Conservation (phyloP, 1,140 invertebrate species). For the Cephus cinctus region DNA sequence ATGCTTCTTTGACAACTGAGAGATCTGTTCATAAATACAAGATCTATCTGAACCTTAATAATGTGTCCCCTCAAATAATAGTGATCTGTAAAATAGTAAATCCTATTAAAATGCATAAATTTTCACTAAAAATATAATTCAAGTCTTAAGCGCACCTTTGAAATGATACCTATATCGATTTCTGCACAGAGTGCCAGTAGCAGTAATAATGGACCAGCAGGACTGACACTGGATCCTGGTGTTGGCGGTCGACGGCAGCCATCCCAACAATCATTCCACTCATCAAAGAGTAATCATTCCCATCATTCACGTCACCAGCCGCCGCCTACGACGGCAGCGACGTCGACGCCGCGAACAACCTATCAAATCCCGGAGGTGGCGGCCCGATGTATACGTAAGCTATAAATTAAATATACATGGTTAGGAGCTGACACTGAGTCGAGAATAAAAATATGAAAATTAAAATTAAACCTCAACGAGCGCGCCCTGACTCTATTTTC, state of each 20-base stretch:
- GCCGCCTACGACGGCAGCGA: conserved; percentile 16
- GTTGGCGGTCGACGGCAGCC: conserved; percentile 28
- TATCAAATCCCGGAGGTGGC: conserved; percentile 36
- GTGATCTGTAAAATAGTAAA: too few relatives aligned
- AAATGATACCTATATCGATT: too few relatives aligned
- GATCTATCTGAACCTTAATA: too few relatives aligned
- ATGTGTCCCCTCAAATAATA: too few relatives aligned
- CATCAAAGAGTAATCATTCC: conserved; percentile 45
- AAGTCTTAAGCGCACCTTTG: too few relatives aligned
- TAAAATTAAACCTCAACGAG: conserved; percentile 1
- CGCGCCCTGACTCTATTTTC: conserved; percentile 25
- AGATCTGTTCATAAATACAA: too few relatives aligned
- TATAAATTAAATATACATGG: background rate
- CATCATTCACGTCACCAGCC: conserved; percentile 32
- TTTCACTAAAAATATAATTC: too few relatives aligned
- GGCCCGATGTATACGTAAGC: conserved; percentile 45
- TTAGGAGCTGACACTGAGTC: background rate
- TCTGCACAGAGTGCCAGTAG: conserved; percentile 37
- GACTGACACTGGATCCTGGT: conserved; percentile 29
- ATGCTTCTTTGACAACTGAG: too few relatives aligned
- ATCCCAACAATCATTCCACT: conserved; percentile 49
- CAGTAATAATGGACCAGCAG: conserved; percentile 36
- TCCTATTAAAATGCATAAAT: too few relatives aligned
- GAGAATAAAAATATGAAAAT: conserved; percentile 10
- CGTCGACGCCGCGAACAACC: conserved; percentile 29